Base-by-base conservation (phyloP, 2,113 vertebrate species). In the Phyllostomus discolor region DNA sequence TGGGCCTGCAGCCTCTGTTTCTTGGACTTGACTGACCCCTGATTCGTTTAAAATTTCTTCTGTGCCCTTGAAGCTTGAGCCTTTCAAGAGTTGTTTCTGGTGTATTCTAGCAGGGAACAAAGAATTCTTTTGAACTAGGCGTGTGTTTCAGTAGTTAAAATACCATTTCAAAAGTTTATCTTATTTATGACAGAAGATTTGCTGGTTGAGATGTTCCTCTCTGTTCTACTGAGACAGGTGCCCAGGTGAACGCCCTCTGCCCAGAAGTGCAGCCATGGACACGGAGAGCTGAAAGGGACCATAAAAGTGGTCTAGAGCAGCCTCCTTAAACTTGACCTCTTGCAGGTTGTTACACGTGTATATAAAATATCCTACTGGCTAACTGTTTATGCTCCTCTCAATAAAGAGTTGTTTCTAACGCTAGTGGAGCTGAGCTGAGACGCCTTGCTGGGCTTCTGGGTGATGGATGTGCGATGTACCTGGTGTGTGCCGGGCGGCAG, bases 391-490 rank as follows among this genome's bases (percentile, higher is more conserved):
- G 79, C 26, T 86, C 91, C 72, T 76, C 62, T 43, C 17, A 97
- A 72, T 92, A 84, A 94, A 64, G 26, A 82, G 48, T 70, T 85
- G 5, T 95, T 93, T 91, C 43, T 96, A 31, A 89, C 50, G 91
- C 94, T 66, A 96, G 20, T 52, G 4, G 57, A 85, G 24, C 88
- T 20, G 69, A 52, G 43, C 28, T 66, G 59, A 86, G 76, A 75
- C 78, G 14, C 20, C 31, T 70, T 67, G 19, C 35, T 80, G 19
- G 24, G 31, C 43, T 83, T 73, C 75, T 81, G 54, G 24, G 59
- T 72, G 35, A 73, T 50, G n/a, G 26, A 41, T 90, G 38, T 16
- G 12, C 2, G 28, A 2, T 46, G 4, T 43, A 2, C 7, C 1
- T 14, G 22, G 5, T 52, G 2, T 33, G 28, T 80, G 4, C 14